Evolutionary conservation across 2,113 vertebrate genomes (phyloP).

Genomic region (Todiramphus saurophagus): DNA sequence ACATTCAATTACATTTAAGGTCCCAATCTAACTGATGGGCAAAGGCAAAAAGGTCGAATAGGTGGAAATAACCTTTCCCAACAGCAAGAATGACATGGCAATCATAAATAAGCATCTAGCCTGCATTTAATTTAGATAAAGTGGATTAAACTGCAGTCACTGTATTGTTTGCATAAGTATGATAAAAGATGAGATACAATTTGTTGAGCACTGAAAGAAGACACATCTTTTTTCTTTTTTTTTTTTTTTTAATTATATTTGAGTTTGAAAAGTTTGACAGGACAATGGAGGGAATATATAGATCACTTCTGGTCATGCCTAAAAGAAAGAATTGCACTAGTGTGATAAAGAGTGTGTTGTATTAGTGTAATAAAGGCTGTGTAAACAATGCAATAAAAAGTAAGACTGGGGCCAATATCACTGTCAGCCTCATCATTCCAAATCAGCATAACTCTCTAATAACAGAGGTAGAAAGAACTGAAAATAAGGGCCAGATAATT

Average conservation of each 20-base stretch:
- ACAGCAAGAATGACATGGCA: not conserved
- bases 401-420: not conserved
- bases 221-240: accelerated
- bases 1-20: not conserved
- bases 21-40: not conserved
- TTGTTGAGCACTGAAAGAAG: not conserved
- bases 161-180: not conserved
- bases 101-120: not conserved
- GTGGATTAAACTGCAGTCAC: not conserved
- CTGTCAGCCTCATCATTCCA: not conserved
- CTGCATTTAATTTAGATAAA: not conserved
- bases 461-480: not conserved
- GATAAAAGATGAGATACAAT: not conserved
- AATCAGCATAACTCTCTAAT: constrained; percentile 5
- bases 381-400: not conserved
- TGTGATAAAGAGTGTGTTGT: not conserved
- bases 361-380: not conserved
- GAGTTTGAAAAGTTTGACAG: not conserved
- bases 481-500: constrained; percentile 20
- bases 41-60: not conserved
- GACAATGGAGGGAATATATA: not conserved
- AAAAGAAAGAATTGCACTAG: not conserved
- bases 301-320: not conserved
- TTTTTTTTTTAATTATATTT: not conserved
- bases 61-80: not conserved